Evolutionary conservation across 2,113 vertebrate species (phyloP).

Genomic region (Neodon shergylaensis): DNA sequence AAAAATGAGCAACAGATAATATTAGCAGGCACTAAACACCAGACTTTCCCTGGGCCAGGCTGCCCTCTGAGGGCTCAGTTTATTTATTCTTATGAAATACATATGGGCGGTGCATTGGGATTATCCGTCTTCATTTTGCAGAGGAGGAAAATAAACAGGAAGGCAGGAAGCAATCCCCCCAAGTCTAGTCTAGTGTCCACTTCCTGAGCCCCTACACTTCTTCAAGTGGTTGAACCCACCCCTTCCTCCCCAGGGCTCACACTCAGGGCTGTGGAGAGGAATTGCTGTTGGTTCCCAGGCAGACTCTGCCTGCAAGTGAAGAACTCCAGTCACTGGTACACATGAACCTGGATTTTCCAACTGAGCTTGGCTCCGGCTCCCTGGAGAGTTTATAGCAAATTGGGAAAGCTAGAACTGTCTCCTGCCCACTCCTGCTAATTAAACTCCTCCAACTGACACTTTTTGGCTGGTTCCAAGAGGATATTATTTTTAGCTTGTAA

Average conservation of each 20-base stretch:
- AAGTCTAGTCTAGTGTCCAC: neutral
- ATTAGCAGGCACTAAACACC: neutral
- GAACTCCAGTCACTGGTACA: slow-evolving; percentile 45
- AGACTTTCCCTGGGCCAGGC: neutral
- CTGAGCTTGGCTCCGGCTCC: slow-evolving; percentile 65
- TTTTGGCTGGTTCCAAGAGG: slow-evolving; percentile 79
- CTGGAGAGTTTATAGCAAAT: slow-evolving; percentile 77
- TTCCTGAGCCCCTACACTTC: neutral
- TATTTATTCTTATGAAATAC: neutral
- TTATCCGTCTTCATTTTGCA: neutral
- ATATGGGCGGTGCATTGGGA: neutral
- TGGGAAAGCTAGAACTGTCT: slow-evolving; percentile 79
- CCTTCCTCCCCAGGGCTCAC: neutral
- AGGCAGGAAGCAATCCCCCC: neutral
- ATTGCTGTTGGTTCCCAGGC: neutral
- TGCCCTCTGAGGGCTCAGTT: neutral
- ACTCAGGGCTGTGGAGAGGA: neutral
- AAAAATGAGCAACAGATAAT: neutral
- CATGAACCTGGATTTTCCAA: slow-evolving; percentile 60
- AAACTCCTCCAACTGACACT: slow-evolving; percentile 84
- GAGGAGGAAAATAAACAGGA: neutral
- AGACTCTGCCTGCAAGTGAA: neutral
- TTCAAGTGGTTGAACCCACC: accelerated
- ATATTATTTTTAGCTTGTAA: slow-evolving; percentile 87
- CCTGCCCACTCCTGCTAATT: slow-evolving; percentile 83